Evolutionary conservation across 2,888 invertebrate genomes (phyloP), one percentile per base, ranked within the genome.

Genomic region (Drosophila austrosaltans): DNA sequence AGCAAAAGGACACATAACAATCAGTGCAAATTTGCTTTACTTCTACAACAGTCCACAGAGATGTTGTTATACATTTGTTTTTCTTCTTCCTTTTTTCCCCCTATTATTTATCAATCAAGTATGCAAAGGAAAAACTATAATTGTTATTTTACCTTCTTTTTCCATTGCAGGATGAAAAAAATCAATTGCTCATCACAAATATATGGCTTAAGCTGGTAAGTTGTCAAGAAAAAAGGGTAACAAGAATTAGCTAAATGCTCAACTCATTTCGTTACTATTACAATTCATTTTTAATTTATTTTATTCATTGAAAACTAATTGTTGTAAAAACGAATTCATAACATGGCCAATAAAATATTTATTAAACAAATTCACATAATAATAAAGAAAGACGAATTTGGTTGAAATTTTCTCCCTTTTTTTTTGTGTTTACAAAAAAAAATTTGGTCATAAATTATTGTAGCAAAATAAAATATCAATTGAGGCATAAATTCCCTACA

Each of bases 121-220:
- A 42, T 59, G 25, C 36, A 48, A 36, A 22, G 16, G 22, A 22
- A 48, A 44, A 48, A 32, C 56, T 32, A 36, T 39, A 63, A 22
- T 54, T 3, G 22, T 25, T 30, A 30, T 10, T 59, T 59, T 61
- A n/a, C 6, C 30, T 61, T 61, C 73, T 82, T 89, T 16, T 42
- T 86, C 91, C 89, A 91, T 95, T 95, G 82, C 95, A 98, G 98
- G 98, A 98, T 94, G 98, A 98, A 94, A 98, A 98, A 94, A 98
- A 98, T 94, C 98, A 98, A 94, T 95, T 98, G 93, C 95, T 98
- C 92, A 97, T 98, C 93, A 97, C 98, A 91, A 98, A 98, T 94
- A 97, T 98, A 93, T 98, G 98, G 98, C 95, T 98, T 90, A 97
- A 97, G 95, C 94, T 98, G 95, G 98, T 98, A 94, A 97, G 97